Evolutionary conservation across 2,797 vertebrate species (phyloP), one percentile per base, ranked within the genome.

Genomic region (Periophthalmus magnuspinnatus): DNA sequence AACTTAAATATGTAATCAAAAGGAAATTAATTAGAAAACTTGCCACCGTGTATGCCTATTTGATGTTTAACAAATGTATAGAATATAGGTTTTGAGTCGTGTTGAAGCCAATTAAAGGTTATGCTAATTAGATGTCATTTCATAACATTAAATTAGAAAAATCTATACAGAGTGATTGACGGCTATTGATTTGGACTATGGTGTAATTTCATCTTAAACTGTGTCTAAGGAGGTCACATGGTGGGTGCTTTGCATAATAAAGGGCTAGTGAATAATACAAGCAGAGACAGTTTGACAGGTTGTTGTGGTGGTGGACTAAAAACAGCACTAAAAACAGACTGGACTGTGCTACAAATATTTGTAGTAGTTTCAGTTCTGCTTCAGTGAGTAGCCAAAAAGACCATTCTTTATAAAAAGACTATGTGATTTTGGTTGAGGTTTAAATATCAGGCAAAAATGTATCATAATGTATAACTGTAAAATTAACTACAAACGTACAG

Each of bases 51-150:
- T 47, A 5, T 60, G 5, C 32, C 34, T 34, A 17, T 60, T n/a
- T 36, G 21, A 55, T 55, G 52, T 55, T 55, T 11, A 22, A 3
- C 19, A 36, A n/a, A 11, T 60, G 9, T 38, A 19, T 8, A 59
- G 16, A 19, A 34, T 34, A 34, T 59, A 34, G 32, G 6, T 34
- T n/a, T 33, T 19, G 57, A 19, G 14, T 59, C 14, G 17, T 59
- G 28, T 58, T 36, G 34, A 36, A 38, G 1, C n/a, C n/a, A 41
- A 62, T 45, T 41, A 62, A 22, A 0, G 36, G 21, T 41, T 14
- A 45, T 6, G 36, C 60, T 45, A 22, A 62, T 62, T 62, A 45
- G 34, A 61, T 38, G 59, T 21, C 5, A 45, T 62, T 62, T 62
- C n/a, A 41, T 36, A 41, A 41, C n/a, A 62, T 22, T 62, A 62